phyloP scores from a whole-genome alignment of 2,888 invertebrate species.

The Drepana falcataria region DNA sequence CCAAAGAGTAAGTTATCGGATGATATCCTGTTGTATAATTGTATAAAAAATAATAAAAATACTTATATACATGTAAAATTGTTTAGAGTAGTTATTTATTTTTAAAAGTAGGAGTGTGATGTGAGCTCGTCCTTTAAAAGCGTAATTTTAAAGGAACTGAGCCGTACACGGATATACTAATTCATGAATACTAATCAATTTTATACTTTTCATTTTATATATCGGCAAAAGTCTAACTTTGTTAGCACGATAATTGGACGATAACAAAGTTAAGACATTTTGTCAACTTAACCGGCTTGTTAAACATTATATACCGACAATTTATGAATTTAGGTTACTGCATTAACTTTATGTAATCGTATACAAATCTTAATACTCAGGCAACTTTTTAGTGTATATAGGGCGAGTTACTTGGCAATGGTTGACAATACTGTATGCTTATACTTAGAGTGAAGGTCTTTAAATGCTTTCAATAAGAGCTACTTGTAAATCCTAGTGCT shows the following conservation, averaged over 20 bases:
- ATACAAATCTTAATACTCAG: slow-evolving; percentile 54
- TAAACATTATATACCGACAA: slow-evolving; percentile 26
- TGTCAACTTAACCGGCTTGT: slow-evolving; percentile 35
- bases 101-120: slow-evolving; percentile 45
- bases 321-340: slow-evolving; percentile 49
- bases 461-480: slow-evolving; percentile 35
- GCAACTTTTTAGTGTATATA: slow-evolving; percentile 51
- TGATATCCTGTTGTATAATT: slow-evolving; percentile 72
- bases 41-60: slow-evolving; percentile 71
- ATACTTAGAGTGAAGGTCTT: slow-evolving; percentile 19
- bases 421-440: slow-evolving; percentile 72
- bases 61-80: slow-evolving; percentile 72
- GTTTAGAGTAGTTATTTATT: slow-evolving; percentile 75
- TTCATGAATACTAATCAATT: slow-evolving; percentile 50
- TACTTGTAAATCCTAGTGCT: no score
- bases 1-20: slow-evolving; percentile 74
- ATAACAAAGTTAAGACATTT: slow-evolving; percentile 68
- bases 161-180: slow-evolving; percentile 53
- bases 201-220: slow-evolving; percentile 26
- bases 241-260: slow-evolving; percentile 34
- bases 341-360: slow-evolving; percentile 32
- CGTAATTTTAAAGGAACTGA: slow-evolving; percentile 64
- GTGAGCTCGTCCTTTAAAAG: slow-evolving; percentile 71
- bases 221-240: slow-evolving; percentile 72
- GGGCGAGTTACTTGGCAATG: slow-evolving; percentile 71